These are phyloP conservation scores for Geophilus truncorum DNA, from an alignment of 2,888 invertebrate genomes.

Conservation along the genomic window DNA sequence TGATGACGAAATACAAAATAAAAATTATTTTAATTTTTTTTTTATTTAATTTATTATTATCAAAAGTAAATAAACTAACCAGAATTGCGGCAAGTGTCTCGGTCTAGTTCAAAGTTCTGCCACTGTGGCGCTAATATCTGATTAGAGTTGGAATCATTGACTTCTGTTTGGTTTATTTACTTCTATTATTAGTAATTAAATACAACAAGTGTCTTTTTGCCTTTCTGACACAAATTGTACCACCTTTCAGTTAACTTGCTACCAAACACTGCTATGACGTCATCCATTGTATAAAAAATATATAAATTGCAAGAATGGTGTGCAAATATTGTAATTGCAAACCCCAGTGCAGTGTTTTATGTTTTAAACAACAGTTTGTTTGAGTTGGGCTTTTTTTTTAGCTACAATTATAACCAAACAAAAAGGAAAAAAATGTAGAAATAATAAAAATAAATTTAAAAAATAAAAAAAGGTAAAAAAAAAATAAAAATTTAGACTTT, in stretches of 20 bases:
- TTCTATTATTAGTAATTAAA: too few species aligned
- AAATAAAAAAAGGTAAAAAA: background rate
- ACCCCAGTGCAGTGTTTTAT: constrained; percentile 3
- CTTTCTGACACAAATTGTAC: background rate
- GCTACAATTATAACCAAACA: background rate
- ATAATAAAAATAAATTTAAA: background rate
- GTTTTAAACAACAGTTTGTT: background rate
- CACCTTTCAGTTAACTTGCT: background rate
- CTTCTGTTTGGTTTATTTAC: too few species aligned
- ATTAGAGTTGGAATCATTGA: too few species aligned
- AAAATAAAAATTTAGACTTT: too few species aligned
- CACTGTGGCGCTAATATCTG: too few species aligned
- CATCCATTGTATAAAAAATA: background rate
- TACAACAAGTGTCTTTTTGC: background rate
- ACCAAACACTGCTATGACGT: background rate
- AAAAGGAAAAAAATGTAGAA: background rate
- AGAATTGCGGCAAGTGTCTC: too few species aligned
- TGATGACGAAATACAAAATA: too few species aligned
- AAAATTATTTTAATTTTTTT: too few species aligned
- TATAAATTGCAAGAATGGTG: background rate
- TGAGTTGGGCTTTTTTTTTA: too few species aligned
- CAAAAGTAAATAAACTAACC: too few species aligned
- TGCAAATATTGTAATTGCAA: constrained; percentile 3
- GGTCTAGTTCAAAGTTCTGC: too few species aligned
- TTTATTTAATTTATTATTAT: background rate